These are phyloP conservation scores for Saccostrea cuccullata DNA, from an alignment of 1,140 invertebrate species.

Conservation along the genomic window DNA sequence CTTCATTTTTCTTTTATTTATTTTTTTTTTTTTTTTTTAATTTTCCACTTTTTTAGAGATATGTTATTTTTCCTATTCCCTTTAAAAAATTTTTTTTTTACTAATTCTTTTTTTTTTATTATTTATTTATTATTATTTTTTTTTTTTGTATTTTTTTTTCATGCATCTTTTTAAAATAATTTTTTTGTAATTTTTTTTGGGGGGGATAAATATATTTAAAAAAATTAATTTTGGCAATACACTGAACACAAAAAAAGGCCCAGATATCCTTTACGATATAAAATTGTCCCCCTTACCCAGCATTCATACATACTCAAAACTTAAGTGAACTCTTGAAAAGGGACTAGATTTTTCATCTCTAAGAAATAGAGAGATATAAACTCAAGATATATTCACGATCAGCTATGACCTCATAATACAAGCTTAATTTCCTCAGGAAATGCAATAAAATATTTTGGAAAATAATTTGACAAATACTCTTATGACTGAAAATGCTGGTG, in stretches of 20 bases:
- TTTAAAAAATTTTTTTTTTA: background rate
- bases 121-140: background rate
- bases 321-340: background rate
- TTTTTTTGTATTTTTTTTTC: background rate
- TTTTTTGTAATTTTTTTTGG: background rate
- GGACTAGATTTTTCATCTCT: constrained; percentile 4
- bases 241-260: background rate
- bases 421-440: too few relatives aligned
- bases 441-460: too few relatives aligned
- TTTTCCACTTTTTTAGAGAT: background rate
- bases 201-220: too few relatives aligned
- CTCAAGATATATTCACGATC: too few relatives aligned
- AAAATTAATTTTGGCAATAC: background rate
- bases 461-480: too few relatives aligned
- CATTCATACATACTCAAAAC: background rate
- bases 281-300: background rate
- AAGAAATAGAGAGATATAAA: background rate
- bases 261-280: background rate
- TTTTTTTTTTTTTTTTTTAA: background rate
- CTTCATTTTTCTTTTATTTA: background rate
- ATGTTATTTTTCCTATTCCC: background rate
- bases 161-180: background rate
- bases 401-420: too few relatives aligned
- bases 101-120: background rate
- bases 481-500: too few relatives aligned